Evolutionary conservation across 2,797 vertebrate genomes (phyloP).

Genomic region (Epinephelus coioides): DNA sequence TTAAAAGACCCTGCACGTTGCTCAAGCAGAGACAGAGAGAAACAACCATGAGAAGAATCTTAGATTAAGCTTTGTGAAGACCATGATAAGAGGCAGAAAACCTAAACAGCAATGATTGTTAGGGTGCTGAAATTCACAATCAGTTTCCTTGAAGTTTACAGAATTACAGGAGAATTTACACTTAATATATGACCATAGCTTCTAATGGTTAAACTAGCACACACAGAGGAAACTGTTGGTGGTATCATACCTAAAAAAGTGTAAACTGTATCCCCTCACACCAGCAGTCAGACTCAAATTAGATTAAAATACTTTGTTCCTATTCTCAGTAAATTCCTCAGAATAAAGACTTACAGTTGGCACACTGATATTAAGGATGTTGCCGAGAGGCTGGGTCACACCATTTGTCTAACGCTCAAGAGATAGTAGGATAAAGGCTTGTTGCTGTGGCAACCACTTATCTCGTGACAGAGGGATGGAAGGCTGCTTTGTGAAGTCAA

Average conservation of each 20-base stretch:
- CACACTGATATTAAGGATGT: constrained; percentile 36
- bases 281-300: constrained; percentile 1
- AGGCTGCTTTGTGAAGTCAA: constrained; percentile 40
- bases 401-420: constrained; percentile 44
- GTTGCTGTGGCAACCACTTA: constrained; percentile 68
- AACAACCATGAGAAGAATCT: background rate
- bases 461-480: constrained; percentile 43
- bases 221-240: background rate
- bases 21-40: constrained; percentile 20
- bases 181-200: background rate
- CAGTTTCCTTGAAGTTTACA: constrained; percentile 5
- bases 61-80: constrained; percentile 37
- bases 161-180: background rate
- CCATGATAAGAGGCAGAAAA: constrained; percentile 21
- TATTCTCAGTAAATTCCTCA: constrained; percentile 29
- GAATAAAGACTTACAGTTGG: constrained; percentile 38
- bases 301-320: constrained; percentile 11
- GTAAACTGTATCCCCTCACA: constrained; percentile 6
- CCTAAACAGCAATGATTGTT: constrained; percentile 11
- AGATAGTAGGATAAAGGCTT: constrained; percentile 42
- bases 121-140: constrained; percentile 8
- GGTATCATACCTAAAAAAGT: background rate
- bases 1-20: constrained; percentile 25
- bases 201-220: background rate
- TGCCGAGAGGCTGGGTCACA: constrained; percentile 32